Evolutionary conservation across 2,113 vertebrate species (phyloP), one percentile per base, ranked within the genome.

Genomic region (Mixornis gularis): DNA sequence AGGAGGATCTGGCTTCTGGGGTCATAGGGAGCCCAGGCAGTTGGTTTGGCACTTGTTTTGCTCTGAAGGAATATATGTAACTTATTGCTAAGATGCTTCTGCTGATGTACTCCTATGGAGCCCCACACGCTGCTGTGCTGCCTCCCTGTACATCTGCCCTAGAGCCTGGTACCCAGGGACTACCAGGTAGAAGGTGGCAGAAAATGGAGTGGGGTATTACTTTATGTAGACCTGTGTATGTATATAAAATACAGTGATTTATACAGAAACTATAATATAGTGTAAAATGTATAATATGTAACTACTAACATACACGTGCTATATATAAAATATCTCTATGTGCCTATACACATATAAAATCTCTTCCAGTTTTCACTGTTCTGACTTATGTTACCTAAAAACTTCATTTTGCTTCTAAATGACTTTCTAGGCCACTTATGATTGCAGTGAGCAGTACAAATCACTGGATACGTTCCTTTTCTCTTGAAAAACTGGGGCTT

Each of bases 61-160:
- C 70, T 55, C 56, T 29, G 48, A 15, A 19, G 70, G 51, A 41
- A 46, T 10, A 12, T 4, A 0, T 59, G 55, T 15, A 13, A 20
- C 19, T 32, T 38, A 22, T 16, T 87, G 91, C 19, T 44, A 5
- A 62, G 20, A 13, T 27, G 17, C 4, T 69, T 32, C 64, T 73
- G 30, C 53, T 89, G 73, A 2, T 0, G 0, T 17, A 7, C n/a
- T 30, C 13, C n/a, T 9, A 0, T 0, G 1, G 68, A 89, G 40
- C 40, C 12, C 52, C 29, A 43, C 11, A 1, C 1, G 44, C 17
- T 59, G 34, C 84, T 64, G 40, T 15, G 53, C 27, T 41, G 60
- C n/a, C 26, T 60, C 60, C 41, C 7, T n/a, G 34, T 9, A 1
- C 29, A 7, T 9, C 65, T 70, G 38, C 66, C 56, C 66, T 73